A percentile compares a stretch with the other conserved stretches of the same genome.
Conservation (phyloP, 2,888 invertebrate genomes). For the Harpalus rubripes region DNA sequence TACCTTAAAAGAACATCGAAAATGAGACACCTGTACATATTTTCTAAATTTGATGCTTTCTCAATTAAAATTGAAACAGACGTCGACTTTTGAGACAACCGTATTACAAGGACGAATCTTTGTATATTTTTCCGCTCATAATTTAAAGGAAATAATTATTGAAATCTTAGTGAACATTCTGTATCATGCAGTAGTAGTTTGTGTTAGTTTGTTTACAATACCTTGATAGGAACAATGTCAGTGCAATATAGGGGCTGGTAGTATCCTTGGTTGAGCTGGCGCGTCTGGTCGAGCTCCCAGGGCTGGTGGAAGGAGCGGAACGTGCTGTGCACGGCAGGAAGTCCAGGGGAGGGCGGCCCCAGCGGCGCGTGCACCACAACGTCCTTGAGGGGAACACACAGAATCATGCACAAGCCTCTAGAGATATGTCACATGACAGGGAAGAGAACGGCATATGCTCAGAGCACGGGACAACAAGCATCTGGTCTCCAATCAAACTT, state of each 20-base stretch:
- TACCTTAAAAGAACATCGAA: no score
- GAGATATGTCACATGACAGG: slow-evolving; percentile 1
- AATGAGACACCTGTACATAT: no score
- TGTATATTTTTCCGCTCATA: background rate
- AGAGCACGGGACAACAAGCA: background rate
- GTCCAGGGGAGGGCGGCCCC: slow-evolving; percentile 76
- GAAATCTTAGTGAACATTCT: background rate
- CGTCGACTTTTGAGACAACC: no score
- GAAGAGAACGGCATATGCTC: background rate
- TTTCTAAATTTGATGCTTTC: no score
- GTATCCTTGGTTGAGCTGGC: slow-evolving; percentile 75
- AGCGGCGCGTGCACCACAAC: slow-evolving; percentile 77
- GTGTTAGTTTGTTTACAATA: slow-evolving; percentile 70
- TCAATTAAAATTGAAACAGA: no score
- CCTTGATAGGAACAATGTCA: slow-evolving; percentile 81
- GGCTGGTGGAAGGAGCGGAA: slow-evolving; percentile 84
- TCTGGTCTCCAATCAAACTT: no score
- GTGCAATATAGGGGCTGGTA: slow-evolving; percentile 75
- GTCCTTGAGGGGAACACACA: slow-evolving; percentile 74
- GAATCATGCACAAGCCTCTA: slow-evolving; percentile 78
- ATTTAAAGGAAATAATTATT: background rate
- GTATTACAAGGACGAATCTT: background rate
- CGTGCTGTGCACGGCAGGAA: slow-evolving; percentile 78
- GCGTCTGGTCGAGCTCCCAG: slow-evolving; percentile 84
- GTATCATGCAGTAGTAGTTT: background rate